These are phyloP conservation scores for Pandemis corylana DNA, from an alignment of 2,888 invertebrate genomes.

Conservation along the genomic window DNA sequence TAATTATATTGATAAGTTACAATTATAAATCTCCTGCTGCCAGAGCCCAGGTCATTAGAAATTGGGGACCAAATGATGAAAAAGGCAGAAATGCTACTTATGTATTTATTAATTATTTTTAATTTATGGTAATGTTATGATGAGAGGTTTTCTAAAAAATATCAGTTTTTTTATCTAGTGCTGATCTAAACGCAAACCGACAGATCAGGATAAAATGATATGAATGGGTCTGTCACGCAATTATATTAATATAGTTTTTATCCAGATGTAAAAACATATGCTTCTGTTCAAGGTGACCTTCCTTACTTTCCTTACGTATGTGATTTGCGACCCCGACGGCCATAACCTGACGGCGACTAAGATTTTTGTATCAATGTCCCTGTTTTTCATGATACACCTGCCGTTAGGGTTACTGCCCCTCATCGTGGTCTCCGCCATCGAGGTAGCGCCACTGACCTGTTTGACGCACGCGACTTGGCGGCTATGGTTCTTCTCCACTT, in stretches of 20 bases:
- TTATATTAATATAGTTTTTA: not conserved
- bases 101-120: no score
- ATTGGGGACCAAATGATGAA: not conserved
- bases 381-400: slow-evolving; percentile 95
- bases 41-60: not conserved
- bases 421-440: slow-evolving; percentile 89
- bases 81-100: not conserved
- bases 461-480: slow-evolving; percentile 51
- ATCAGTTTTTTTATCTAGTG: no score
- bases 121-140: no score
- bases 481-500: slow-evolving; percentile 71
- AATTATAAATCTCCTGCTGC: not conserved
- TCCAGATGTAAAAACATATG: slow-evolving; percentile 25
- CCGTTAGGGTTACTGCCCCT: slow-evolving; percentile 93
- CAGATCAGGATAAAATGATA: not conserved
- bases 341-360: slow-evolving; percentile 91
- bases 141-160: no score
- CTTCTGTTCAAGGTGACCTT: slow-evolving; percentile 89
- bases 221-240: not conserved
- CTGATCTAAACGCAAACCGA: no score
- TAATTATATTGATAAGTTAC: not conserved
- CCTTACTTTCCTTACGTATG: slow-evolving; percentile 93
- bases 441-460: slow-evolving; percentile 85
- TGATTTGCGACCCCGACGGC: slow-evolving; percentile 87
- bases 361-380: slow-evolving; percentile 94